phyloP scores from a whole-genome alignment of 2,113 vertebrate genomes.

The Otocyon megalotis region DNA sequence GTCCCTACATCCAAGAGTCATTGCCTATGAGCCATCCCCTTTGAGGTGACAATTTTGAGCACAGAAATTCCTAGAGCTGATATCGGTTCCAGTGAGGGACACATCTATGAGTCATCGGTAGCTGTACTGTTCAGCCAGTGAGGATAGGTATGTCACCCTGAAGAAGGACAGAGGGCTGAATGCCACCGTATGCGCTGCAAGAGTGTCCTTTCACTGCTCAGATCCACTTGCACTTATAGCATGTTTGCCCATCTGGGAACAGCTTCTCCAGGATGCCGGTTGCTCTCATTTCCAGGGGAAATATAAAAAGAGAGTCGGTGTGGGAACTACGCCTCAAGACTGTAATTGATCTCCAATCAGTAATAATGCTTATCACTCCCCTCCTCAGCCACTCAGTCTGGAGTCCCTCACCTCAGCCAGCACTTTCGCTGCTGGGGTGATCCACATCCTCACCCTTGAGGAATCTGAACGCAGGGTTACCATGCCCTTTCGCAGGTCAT shows the following conservation, averaged over 20 bases:
- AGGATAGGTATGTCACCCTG: neutral
- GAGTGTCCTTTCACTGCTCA: neutral
- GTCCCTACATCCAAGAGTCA: neutral
- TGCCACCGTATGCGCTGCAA: neutral
- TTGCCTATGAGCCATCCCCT: neutral
- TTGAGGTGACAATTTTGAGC: neutral
- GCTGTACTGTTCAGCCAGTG: neutral
- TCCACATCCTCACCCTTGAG: neutral
- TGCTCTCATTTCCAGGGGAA: neutral
- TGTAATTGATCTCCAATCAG: neutral
- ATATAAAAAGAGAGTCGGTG: neutral
- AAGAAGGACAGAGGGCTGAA: neutral
- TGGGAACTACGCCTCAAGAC: neutral
- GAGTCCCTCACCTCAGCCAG: neutral
- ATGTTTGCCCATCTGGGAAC: neutral
- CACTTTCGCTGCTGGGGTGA: neutral
- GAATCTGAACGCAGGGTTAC: neutral
- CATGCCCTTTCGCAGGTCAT: neutral
- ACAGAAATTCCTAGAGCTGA: neutral
- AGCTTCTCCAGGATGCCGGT: neutral
- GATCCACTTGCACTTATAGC: neutral
- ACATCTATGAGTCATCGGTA: neutral
- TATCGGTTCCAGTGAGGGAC: neutral
- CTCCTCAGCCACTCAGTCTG: neutral
- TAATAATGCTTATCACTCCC: neutral